Base-by-base conservation (phyloP, 2,113 vertebrate genomes). In the Protobothrops mucrosquamatus region DNA sequence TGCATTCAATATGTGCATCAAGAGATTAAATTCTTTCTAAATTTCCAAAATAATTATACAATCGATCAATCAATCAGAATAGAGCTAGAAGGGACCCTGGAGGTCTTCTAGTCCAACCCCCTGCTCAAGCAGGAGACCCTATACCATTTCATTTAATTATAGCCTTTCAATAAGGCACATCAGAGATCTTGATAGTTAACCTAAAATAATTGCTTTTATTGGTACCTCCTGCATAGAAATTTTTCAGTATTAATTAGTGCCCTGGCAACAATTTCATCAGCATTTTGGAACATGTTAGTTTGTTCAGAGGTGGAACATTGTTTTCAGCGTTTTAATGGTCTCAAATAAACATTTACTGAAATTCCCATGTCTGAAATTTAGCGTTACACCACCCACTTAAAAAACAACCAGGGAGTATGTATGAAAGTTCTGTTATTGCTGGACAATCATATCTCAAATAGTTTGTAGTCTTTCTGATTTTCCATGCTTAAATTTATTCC, bases 181-280 rank as follows among this genome's bases (percentile, higher is more conserved):
- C 91, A 85, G 54, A 95, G 87, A 0, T 59, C 55, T 94, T 85
- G 93, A 1, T 96, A 93, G 95, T 95, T 94, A 26, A 91, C 93
- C 89, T 93, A 88, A 24, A 90, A 94, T 93, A n/a, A 93, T 91
- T 64, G 5, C 5, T 85, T 24, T 43, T 26, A 39, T 24, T 59
- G 29, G 34, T 93, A 20, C 6, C 92, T 93, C 34, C 87, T 91
- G 39, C 64, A 88, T 2, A 43, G 11, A 93, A 20, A 61, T 10
- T 69, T 91, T 51, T 93, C 92, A n/a, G 90, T 93, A 94, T 87
- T n/a, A 81, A 55, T 69, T 81, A 81, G n/a, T 74, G n/a, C 2
- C 8, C 34, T 81, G n/a, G 15, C 34, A 81, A 39, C 69, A 39
- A 81, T 39, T 81, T 81, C 34, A 39, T 81, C n/a, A 81, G 69